These are phyloP conservation scores for Austrolebias charrua DNA, from an alignment of 2,797 vertebrate genomes.

Conservation along the genomic window DNA sequence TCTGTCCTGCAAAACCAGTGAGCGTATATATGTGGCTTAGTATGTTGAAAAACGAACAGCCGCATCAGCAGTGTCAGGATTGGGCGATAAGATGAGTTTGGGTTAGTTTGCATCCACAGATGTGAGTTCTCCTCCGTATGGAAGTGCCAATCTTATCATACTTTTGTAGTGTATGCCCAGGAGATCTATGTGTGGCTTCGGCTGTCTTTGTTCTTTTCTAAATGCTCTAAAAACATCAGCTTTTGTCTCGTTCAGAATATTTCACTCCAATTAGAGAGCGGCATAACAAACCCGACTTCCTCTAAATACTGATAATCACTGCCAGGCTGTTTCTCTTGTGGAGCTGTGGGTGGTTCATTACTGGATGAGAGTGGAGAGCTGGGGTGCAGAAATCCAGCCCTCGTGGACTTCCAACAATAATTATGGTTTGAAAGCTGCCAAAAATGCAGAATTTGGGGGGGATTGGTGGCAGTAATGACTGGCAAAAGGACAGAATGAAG, in stretches of 20 bases:
- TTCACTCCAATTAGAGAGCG: conserved; percentile 57
- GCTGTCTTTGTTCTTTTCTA: conserved; percentile 56
- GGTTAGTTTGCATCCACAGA: conserved; percentile 19
- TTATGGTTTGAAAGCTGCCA: conserved; percentile 64
- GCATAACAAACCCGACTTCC: conserved; percentile 46
- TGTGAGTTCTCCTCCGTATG: conserved; percentile 28
- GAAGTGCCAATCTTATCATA: conserved; percentile 62
- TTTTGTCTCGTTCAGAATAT: conserved; percentile 56
- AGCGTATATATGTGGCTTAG: conserved; percentile 10
- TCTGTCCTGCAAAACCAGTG: conserved; percentile 44
- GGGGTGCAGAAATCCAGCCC: conserved; percentile 60
- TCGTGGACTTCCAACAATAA: conserved; percentile 59
- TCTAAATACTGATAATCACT: conserved; percentile 57
- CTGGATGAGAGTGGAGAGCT: conserved; percentile 29
- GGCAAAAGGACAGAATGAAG: conserved; percentile 38
- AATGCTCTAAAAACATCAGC: conserved; percentile 41
- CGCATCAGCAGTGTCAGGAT: conserved; percentile 24
- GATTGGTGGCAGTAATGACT: conserved; percentile 47
- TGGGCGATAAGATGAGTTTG: conserved; percentile 20
- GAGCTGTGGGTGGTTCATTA: conserved; percentile 53
- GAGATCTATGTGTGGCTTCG: conserved; percentile 52
- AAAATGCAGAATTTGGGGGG: conserved; percentile 36
- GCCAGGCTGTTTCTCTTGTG: conserved; percentile 37
- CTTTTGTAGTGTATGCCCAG: conserved; percentile 58
- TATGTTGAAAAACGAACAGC: conserved; percentile 10